Evolutionary conservation across 2,113 vertebrate genomes (phyloP), one percentile per base, ranked within the genome.

Genomic region (Nycticryphes semicollaris): DNA sequence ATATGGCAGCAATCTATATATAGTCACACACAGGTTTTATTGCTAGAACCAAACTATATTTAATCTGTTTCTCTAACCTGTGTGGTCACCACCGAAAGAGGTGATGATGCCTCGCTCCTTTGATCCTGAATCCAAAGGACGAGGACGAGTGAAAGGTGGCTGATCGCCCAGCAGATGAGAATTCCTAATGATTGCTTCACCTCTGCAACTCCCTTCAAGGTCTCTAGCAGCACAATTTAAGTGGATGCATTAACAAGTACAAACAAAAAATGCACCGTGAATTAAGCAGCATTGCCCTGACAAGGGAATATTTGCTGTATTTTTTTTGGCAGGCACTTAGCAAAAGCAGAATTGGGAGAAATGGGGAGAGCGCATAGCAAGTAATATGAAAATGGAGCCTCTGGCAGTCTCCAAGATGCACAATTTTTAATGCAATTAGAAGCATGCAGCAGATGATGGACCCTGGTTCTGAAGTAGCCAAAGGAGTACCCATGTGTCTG

Each of bases 291-390:
- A 4, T 45, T 77, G 69, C 41, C 47, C 48, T 63, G 31, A 86
- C 70, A 86, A 89, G 77, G 45, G 50, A 90, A 53, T 74, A 87
- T 62, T 93, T 80, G n/a, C 76, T 78, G 73, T 75, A 91, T 94
- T 95, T 78, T 77, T 84, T 78, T 94, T 92, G 84, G 53, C 77
- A 84, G 69, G 48, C 91, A 89, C 81, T 96, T 78, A 89, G 74
- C 64, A 82, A 79, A 91, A 94, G 39, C 53, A 89, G 53, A 87
- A 84, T 30, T 59, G 57, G 56, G 56, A 92, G 83, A 70, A 95
- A 68, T 6, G 3, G 62, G 77, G 76, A 85, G 27, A 68, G 21
- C 1, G 3, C 48, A 39, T 39, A 60, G 64, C 30, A 63, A 91
- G 41, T 56, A 84, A 94, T 82, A 53, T 3, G 48, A 84, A 91